Evolutionary conservation across 2,797 vertebrate species (phyloP).

Genomic region (Choloepus didactylus): DNA sequence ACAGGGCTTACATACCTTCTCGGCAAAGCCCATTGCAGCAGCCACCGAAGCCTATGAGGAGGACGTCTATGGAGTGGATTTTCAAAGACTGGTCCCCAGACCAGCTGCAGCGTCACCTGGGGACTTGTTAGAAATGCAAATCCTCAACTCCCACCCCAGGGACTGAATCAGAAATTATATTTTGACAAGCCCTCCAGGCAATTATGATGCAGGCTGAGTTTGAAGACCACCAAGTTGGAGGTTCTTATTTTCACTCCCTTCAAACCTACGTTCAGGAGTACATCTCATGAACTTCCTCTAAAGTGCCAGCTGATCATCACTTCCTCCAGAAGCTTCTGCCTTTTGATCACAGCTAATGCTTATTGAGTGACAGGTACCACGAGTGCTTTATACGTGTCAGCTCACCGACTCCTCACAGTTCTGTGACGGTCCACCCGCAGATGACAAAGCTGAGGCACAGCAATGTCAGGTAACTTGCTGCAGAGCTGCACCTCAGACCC

Average conservation of each 20-base stretch:
- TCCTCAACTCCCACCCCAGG: background rate
- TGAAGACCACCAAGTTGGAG: background rate
- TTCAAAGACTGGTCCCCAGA: background rate
- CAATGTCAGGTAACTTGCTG: background rate
- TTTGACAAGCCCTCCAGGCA: background rate
- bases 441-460: background rate
- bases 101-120: no score
- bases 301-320: background rate
- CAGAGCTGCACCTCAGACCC: background rate
- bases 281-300: background rate
- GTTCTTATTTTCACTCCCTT: background rate
- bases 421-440: background rate
- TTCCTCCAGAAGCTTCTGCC: background rate
- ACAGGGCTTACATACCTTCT: conserved; percentile 84
- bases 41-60: conserved; percentile 81
- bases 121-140: background rate
- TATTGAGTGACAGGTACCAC: rapidly evolving
- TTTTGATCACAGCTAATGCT: background rate
- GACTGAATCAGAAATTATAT: background rate
- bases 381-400: background rate
- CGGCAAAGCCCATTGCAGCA: conserved; percentile 83
- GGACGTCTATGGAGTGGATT: background rate
- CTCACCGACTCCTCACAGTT: background rate
- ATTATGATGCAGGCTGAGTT: background rate
- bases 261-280: background rate